Evolutionary conservation across 2,113 vertebrate genomes (phyloP).

Genomic region (Eurystomus gularis): DNA sequence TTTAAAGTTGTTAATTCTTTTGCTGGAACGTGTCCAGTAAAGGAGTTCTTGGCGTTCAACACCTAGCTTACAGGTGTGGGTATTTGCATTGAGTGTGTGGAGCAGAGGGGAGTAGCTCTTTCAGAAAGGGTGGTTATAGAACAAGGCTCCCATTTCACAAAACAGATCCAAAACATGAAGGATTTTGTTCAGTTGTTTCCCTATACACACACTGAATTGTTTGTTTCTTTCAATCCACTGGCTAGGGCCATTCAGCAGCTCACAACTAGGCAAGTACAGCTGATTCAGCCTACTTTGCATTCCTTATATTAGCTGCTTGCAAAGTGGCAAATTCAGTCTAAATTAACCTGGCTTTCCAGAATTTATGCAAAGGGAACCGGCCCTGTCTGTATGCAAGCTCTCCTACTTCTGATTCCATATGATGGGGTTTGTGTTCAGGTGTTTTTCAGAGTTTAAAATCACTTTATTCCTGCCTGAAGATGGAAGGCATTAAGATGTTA

Average conservation of each 20-base stretch:
- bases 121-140: background rate
- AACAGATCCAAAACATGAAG: background rate
- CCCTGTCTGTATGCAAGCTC: background rate
- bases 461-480: background rate
- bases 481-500: background rate
- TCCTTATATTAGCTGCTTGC: background rate
- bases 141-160: background rate
- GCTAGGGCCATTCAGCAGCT: background rate
- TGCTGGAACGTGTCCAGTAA: background rate
- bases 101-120: background rate
- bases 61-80: background rate
- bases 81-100: background rate
- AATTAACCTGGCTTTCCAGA: background rate
- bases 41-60: background rate
- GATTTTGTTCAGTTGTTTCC: background rate
- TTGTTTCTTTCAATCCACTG: background rate
- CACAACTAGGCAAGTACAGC: background rate
- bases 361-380: background rate
- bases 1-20: background rate
- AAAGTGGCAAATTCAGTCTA: background rate
- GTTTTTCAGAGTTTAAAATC: background rate
- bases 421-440: background rate
- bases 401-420: background rate
- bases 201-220: background rate
- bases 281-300: background rate